Conservation (phyloP, 2,113 vertebrate species). For the Chloroceryle aenea region DNA sequence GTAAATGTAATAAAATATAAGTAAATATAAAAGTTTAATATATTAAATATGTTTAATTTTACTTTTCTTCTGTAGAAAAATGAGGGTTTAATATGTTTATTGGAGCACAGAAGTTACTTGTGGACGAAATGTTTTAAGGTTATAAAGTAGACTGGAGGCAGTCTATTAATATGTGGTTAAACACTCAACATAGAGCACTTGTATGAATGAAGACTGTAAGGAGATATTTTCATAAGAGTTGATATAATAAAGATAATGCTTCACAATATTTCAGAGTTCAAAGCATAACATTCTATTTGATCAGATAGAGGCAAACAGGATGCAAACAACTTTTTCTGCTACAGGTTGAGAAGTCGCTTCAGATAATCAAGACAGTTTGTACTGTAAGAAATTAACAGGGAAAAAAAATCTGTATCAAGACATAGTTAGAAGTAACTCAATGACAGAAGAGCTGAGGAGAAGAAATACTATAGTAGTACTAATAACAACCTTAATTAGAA, state of each 20-base stretch:
- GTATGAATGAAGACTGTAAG: background rate
- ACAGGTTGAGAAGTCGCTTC: background rate
- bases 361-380: background rate
- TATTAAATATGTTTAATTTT: background rate
- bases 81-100: background rate
- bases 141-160: background rate
- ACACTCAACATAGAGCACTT: fast-evolving
- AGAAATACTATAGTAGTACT: background rate
- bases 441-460: background rate
- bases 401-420: background rate
- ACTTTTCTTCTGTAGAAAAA: background rate
- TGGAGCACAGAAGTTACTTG: background rate
- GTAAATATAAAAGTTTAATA: background rate
- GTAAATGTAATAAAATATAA: too few relatives aligned
- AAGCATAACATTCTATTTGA: background rate
- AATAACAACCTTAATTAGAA: background rate
- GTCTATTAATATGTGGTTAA: background rate
- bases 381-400: background rate
- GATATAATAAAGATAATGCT: background rate
- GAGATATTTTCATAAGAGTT: background rate
- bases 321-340: background rate
- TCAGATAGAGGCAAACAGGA: background rate
- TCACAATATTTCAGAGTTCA: background rate
- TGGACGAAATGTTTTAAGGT: background rate
- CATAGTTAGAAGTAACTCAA: background rate